Evolutionary conservation across 2,888 invertebrate species (phyloP).

Genomic region (Physocephala rufipes): DNA sequence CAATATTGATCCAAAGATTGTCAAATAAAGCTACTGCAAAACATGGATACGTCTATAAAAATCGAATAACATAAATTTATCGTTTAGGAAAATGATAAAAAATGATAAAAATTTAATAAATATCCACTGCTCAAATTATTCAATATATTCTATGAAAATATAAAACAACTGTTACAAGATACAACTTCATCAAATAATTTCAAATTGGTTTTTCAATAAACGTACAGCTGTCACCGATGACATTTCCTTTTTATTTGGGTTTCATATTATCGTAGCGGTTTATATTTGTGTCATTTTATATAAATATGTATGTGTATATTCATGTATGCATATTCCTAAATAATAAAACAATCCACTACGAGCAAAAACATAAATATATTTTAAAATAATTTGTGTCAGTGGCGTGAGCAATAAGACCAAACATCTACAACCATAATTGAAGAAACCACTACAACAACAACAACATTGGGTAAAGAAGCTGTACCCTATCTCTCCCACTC

Average conservation of each 20-base stretch:
- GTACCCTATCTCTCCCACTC: no score
- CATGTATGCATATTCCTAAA: no score
- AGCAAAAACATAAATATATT: neutral
- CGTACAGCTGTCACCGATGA: constrained; percentile 56
- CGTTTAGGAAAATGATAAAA: neutral
- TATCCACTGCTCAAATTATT: constrained; percentile 9
- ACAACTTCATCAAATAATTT: constrained; percentile 6
- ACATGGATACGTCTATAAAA: no score
- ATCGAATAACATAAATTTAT: neutral
- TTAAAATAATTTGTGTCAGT: neutral
- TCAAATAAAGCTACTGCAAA: no score
- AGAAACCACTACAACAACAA: neutral
- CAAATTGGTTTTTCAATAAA: constrained; percentile 56
- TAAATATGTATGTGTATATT: no score
- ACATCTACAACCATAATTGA: neutral
- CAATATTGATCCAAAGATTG: no score
- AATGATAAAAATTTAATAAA: neutral
- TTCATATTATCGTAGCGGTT: no score
- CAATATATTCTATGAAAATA: constrained; percentile 7
- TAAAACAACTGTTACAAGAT: neutral
- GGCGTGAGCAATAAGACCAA: neutral
- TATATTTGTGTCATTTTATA: no score
- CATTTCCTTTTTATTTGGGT: constrained; percentile 39
- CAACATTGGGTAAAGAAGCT: neutral
- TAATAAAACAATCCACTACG: neutral